Percentiles rank a stretch among this genome's conserved stretches.
These are phyloP conservation scores for Neomorphus geoffroyi DNA, from an alignment of 2,797 vertebrate species.

Conservation along the genomic window DNA sequence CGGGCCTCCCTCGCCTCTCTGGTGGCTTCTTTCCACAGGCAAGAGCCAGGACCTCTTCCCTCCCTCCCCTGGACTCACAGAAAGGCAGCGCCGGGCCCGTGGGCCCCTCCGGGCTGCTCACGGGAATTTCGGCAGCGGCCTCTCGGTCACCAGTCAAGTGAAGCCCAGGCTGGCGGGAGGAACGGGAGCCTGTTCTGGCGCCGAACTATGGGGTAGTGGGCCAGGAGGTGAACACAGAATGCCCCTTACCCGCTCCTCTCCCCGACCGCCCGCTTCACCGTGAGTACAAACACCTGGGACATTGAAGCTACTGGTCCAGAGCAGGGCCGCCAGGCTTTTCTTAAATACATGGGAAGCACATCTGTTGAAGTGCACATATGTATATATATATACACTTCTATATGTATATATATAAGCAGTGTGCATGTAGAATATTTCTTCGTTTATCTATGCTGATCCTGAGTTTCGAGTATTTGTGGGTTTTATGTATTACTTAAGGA, in stretches of 20 bases:
- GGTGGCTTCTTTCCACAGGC: neutral
- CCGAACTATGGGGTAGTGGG: neutral
- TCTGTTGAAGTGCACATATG: neutral
- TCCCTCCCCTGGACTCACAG: neutral
- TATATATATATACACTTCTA: neutral
- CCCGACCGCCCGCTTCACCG: neutral
- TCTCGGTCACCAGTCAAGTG: neutral
- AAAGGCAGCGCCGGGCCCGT: neutral
- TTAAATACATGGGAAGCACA: rapidly evolving
- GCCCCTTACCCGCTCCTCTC: neutral
- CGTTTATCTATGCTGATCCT: no score
- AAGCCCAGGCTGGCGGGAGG: neutral
- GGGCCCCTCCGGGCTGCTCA: neutral
- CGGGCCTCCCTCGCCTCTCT: neutral
- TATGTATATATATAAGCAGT: neutral
- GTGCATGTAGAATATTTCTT: neutral
- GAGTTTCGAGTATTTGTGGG: neutral
- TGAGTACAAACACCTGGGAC: neutral
- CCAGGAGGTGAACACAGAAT: neutral
- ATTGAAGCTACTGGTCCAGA: rapidly evolving
- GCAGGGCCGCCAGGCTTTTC: neutral
- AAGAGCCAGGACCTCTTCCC: neutral
- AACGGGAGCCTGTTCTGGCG: neutral
- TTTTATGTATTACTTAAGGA: neutral
- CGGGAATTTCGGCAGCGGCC: neutral